Evolutionary conservation across 2,113 vertebrate species (phyloP).

Genomic region (human): DNA sequence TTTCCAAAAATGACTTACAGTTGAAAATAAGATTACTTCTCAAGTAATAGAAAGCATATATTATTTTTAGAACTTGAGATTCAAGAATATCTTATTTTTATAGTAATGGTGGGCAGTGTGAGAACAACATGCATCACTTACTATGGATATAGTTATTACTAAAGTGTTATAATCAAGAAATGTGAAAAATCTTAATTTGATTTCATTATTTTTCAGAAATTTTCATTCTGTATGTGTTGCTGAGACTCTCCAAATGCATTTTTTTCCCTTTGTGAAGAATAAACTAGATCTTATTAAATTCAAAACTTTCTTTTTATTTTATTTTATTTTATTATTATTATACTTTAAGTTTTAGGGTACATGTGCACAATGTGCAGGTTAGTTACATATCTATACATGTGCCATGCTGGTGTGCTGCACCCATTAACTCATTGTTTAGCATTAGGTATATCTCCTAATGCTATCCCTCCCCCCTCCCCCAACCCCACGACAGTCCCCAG

Average conservation of each 20-base stretch:
- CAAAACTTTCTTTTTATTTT: neutral
- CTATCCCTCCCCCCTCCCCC: no score
- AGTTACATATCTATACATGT: no score
- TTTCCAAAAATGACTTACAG: constrained; percentile 1
- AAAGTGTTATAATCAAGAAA: neutral
- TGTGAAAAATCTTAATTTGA: neutral
- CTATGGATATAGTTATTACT: neutral
- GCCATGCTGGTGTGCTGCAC: no score
- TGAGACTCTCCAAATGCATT: neutral
- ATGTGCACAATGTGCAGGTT: no score
- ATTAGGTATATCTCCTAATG: no score
- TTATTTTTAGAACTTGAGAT: neutral
- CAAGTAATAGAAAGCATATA: neutral
- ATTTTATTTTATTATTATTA: no score
- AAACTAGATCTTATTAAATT: neutral
- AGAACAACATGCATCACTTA: neutral
- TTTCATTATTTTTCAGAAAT: neutral
- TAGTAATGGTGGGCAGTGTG: neutral
- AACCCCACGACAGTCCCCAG: no score
- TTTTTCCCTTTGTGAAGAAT: neutral
- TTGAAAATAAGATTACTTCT: constrained; percentile 35
- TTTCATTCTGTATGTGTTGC: neutral
- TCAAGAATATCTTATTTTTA: neutral
- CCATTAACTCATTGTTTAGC: no score
- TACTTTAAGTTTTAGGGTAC: no score